These are phyloP conservation scores for Pan paniscus DNA, from an alignment of 2,113 vertebrate species.

Conservation along the genomic window DNA sequence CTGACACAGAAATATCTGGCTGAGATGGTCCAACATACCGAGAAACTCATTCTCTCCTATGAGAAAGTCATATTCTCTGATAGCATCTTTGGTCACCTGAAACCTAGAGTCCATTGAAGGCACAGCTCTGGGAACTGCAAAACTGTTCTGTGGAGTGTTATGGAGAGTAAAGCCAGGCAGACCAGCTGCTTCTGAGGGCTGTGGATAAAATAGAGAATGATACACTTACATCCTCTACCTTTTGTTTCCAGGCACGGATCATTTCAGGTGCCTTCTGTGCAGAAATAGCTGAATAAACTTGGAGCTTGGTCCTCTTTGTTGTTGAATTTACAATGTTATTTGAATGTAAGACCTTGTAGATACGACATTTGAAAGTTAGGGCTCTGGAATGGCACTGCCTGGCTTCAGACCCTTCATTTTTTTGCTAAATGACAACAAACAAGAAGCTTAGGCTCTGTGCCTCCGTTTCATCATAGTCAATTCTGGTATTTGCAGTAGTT, in stretches of 20 bases:
- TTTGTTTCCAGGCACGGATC: neutral
- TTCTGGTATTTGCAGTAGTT: neutral
- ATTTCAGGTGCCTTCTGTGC: neutral
- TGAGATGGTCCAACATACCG: neutral
- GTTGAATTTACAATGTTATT: neutral
- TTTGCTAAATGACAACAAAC: neutral
- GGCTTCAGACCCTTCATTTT: neutral
- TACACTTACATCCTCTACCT: neutral
- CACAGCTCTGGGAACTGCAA: neutral
- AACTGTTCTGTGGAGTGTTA: neutral
- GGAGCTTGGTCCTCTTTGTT: neutral
- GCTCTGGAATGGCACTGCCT: neutral
- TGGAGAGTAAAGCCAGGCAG: neutral
- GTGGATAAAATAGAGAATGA: neutral
- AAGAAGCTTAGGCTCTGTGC: neutral
- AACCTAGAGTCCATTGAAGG: neutral
- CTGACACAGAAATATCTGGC: neutral
- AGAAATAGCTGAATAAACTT: neutral
- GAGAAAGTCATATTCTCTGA: no score
- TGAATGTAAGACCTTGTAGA: neutral
- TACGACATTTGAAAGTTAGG: neutral
- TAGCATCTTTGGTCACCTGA: neutral
- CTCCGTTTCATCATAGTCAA: neutral
- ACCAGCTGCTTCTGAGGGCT: neutral
- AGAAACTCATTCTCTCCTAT: neutral